Conservation (phyloP, 30 jellyfish, hydroid and myxozoan species). For the Sanderia malayensis region DNA sequence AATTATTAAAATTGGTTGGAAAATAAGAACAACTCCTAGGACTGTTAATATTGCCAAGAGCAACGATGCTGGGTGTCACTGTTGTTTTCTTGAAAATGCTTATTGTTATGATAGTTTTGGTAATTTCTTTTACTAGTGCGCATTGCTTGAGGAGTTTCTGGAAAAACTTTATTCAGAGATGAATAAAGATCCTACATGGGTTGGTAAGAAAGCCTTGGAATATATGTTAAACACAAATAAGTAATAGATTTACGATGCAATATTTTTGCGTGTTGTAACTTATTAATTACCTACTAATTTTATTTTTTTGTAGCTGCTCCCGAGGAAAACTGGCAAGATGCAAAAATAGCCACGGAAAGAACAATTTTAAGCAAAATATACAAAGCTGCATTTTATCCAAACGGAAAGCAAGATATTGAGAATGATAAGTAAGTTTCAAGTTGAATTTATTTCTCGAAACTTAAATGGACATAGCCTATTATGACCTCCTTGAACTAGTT, state of each 20-base stretch:
- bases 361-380: constrained; percentile 82
- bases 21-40: background rate
- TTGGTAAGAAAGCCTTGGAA: constrained; percentile 56
- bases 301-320: constrained; percentile 79
- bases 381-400: constrained; percentile 95
- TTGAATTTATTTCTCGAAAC: too few relatives aligned
- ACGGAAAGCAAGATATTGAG: constrained; percentile 76
- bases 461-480: too few relatives aligned
- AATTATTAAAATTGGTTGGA: background rate
- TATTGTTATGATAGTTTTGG: background rate
- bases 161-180: constrained; percentile 68
- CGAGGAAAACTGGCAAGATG: constrained; percentile 80
- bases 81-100: background rate
- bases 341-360: constrained; percentile 85
- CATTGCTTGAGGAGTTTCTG: constrained; percentile 77
- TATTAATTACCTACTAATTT: background rate
- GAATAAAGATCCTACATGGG: constrained; percentile 85
- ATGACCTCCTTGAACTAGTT: too few relatives aligned
- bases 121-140: constrained; percentile 55
- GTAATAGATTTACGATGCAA: too few relatives aligned
- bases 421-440: constrained; percentile 80
- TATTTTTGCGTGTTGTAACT: too few relatives aligned
- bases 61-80: too few relatives aligned
- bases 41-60: too few relatives aligned
- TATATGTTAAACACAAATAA: background rate